Evolutionary conservation across 2,888 invertebrate genomes (phyloP), one percentile per base, ranked within the genome.

Genomic region (Uloborus plumipes): DNA sequence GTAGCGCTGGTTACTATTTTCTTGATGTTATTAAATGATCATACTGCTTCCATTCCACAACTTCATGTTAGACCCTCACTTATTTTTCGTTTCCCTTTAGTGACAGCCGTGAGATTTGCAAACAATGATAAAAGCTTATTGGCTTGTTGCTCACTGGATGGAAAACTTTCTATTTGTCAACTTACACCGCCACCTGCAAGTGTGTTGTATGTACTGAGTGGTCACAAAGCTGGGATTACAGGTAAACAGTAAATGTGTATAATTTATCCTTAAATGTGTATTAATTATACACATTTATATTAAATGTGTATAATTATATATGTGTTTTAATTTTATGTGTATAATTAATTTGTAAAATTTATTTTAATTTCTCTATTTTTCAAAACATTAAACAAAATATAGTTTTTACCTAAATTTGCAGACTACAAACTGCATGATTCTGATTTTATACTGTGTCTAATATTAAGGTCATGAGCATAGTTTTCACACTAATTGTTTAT

Each of bases 71-170:
- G n/a, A n/a, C n/a, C n/a, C n/a, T n/a, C n/a, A n/a, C n/a, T n/a
- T 39, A 39, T 39, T 39, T 39, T 39, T 39, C 39, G 3, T 39
- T 39, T 39, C 80, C n/a, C n/a, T 77, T 58, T 85, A 88, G 94
- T 95, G 55, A 93, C 93, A 20, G 92, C 94, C 89, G 92, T 95
- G 47, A 94, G 94, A 88, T 94, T 94, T 90, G 95, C 95, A 0
- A 94, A 95, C 89, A 94, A 95, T 88, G 95, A 95, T 88, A 92
- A 93, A 81, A 93, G 94, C 9, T 92, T 93, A 87, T 90, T 96
- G 53, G 94, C 94, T 83, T 94, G 94, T 88, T 93, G 93, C 13
- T 95, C 95, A 0, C 90, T 93, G 85, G 95, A 96, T 89, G 93
- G 94, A 0, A 92, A 92, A 1, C 90, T 95, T 70, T 94, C 95